phyloP scores from a whole-genome alignment of 92 coral and sea anemone genomes.

The Blastomussa wellsi region DNA sequence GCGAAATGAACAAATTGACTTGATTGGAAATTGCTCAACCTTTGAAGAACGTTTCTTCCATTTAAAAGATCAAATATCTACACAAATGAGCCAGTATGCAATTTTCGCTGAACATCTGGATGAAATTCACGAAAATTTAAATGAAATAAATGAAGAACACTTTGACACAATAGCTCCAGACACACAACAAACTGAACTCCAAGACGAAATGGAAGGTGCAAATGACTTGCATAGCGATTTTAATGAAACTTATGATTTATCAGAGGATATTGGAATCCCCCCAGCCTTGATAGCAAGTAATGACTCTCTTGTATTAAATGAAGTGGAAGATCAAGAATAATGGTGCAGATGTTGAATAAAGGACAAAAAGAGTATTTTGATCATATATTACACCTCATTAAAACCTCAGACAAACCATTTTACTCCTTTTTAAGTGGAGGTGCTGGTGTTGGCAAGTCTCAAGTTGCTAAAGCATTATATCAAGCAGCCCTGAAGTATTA shows the following conservation, averaged over 20 bases:
- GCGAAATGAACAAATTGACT: constrained; percentile 42
- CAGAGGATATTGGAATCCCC: constrained; percentile 45
- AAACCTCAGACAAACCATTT: constrained; percentile 37
- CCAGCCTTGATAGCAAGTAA: not conserved
- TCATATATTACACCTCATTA: constrained; percentile 44
- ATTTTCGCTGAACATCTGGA: not conserved
- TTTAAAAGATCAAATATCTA: not conserved
- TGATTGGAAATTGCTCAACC: no score
- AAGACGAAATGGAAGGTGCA: not conserved
- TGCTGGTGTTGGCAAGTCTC: constrained; percentile 62
- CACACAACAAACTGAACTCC: constrained; percentile 30
- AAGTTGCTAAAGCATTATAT: constrained; percentile 54
- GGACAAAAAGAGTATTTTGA: constrained; percentile 38
- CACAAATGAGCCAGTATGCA: not conserved
- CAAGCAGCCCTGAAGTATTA: constrained; percentile 33
- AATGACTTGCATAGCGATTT: not conserved
- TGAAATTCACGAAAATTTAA: no score
- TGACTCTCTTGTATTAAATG: constrained; percentile 26
- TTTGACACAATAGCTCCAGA: constrained; percentile 34
- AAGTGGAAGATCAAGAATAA: constrained; percentile 48
- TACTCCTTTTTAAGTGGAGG: constrained; percentile 49
- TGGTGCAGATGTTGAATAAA: constrained; percentile 44
- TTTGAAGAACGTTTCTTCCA: not conserved
- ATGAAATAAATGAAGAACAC: constrained; percentile 13
- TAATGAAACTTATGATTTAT: not conserved